Percentiles rank a stretch among this genome's conserved stretches.
These are phyloP conservation scores for Dolichoris vasculosae DNA, from an alignment of 1,140 invertebrate genomes.

Conservation along the genomic window DNA sequence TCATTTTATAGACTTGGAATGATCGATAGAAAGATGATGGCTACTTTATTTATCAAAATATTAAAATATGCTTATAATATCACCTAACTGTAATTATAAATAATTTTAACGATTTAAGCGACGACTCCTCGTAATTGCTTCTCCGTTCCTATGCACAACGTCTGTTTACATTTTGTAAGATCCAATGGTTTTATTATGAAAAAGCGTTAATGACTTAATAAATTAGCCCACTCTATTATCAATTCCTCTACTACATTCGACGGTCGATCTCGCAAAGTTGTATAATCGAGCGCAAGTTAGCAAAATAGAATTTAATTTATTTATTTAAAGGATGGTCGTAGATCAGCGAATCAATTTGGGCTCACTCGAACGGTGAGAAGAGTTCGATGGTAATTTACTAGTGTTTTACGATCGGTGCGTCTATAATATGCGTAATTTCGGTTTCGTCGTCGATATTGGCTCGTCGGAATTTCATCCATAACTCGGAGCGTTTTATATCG, in stretches of 20 bases:
- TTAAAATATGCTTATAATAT: neutral
- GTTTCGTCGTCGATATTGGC: neutral
- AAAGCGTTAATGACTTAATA: constrained; percentile 39
- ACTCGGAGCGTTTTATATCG: neutral
- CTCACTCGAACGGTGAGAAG: neutral
- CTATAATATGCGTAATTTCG: neutral
- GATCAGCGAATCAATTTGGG: neutral
- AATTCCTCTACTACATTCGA: neutral
- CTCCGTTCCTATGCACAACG: neutral
- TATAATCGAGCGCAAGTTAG: constrained; percentile 16
- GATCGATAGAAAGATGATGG: neutral
- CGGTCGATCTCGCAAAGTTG: neutral
- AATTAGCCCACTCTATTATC: constrained; percentile 20
- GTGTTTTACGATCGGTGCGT: neutral
- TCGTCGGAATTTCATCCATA: neutral
- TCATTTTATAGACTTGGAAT: neutral
- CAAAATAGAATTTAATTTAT: constrained; percentile 8
- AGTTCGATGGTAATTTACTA: neutral
- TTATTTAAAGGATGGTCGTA: neutral
- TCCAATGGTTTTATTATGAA: neutral
- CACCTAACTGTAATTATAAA: constrained; percentile 3
- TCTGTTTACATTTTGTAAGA: neutral
- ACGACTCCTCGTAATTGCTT: neutral
- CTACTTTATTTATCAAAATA: neutral
- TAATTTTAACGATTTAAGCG: constrained; percentile 16